These are phyloP conservation scores for Ferrisia virgata DNA, from an alignment of 2,888 invertebrate genomes.

Conservation along the genomic window DNA sequence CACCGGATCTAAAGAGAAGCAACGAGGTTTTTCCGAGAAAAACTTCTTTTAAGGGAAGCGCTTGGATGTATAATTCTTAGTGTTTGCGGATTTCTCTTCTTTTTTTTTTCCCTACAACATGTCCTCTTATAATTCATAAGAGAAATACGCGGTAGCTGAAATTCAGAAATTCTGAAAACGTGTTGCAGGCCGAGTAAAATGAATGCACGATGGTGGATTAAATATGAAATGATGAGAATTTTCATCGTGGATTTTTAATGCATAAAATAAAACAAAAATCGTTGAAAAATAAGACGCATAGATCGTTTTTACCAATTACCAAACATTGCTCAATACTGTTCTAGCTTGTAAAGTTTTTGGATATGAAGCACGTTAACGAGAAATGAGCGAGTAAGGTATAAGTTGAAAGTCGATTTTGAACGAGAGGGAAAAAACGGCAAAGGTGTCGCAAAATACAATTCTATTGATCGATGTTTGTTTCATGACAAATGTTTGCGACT, in stretches of 20 bases:
- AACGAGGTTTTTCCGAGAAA: background rate
- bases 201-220: background rate
- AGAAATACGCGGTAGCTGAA: background rate
- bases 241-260: background rate
- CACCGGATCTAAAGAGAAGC: background rate
- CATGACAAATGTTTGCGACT: background rate
- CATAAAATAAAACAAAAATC: background rate
- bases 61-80: background rate
- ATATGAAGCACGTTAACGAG: background rate
- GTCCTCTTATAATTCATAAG: background rate
- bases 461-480: constrained; percentile 25
- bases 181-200: background rate
- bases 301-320: background rate
- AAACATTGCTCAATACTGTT: background rate
- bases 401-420: background rate
- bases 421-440: background rate
- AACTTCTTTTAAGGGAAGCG: background rate
- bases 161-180: background rate
- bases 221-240: background rate
- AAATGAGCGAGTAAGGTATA: background rate
- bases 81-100: background rate
- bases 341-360: background rate
- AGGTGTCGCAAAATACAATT: background rate
- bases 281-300: background rate
- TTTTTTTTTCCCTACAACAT: background rate